These are phyloP conservation scores for Ciconia maguari DNA, from an alignment of 2,113 vertebrate species.

Conservation along the genomic window DNA sequence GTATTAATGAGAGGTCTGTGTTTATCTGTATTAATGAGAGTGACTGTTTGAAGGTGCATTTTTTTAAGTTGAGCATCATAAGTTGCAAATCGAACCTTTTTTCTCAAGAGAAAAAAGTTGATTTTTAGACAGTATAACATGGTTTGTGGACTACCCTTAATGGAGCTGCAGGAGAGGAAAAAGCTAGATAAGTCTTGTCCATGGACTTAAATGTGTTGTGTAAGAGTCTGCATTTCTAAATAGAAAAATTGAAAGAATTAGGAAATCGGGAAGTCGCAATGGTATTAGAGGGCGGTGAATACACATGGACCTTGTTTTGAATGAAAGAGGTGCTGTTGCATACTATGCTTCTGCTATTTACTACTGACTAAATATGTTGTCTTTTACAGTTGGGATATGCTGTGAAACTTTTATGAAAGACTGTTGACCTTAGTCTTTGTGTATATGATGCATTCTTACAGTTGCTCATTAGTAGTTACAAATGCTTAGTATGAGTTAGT, in stretches of 20 bases:
- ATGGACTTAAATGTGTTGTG: accelerated
- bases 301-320: not conserved
- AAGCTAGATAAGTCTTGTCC: not conserved
- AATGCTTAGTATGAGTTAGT: not conserved
- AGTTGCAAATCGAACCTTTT: not conserved
- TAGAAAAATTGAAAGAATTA: not conserved
- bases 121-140: not conserved
- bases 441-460: not conserved
- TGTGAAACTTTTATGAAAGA: not conserved
- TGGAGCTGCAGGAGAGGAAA: not conserved
- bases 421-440: not conserved
- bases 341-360: not conserved
- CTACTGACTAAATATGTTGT: not conserved
- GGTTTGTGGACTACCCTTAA: not conserved
- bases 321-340: not conserved
- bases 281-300: not conserved
- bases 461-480: not conserved
- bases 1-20: not conserved
- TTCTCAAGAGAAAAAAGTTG: too few relatives aligned
- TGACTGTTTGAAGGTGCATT: not conserved
- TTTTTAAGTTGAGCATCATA: not conserved
- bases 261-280: not conserved
- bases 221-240: not conserved
- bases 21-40: not conserved
- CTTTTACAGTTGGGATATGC: not conserved